A percentile compares a stretch with the other conserved stretches of the same genome.
phyloP scores from a whole-genome alignment of 2,888 invertebrate genomes.

The Dysmachus trigonus region DNA sequence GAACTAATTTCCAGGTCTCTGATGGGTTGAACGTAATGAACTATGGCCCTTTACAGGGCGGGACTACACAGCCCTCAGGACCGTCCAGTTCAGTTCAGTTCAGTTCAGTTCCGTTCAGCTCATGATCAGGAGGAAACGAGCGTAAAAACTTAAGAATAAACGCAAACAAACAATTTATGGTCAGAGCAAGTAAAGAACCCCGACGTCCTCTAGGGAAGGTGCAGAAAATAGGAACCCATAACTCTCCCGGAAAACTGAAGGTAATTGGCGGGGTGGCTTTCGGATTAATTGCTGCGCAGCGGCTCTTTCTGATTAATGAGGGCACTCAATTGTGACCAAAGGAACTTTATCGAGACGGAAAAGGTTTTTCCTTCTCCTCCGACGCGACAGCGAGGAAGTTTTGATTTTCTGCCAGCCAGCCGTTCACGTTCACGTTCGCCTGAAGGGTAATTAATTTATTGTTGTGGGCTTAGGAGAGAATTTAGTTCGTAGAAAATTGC shows the following conservation, averaged over 20 bases:
- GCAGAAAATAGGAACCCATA: neutral
- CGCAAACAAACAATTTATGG: slow-evolving; percentile 23
- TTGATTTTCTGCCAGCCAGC: neutral
- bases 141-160: slow-evolving; percentile 27
- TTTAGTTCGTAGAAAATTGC: neutral
- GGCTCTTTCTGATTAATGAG: neutral
- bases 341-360: neutral
- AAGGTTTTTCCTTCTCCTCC: slow-evolving; percentile 1
- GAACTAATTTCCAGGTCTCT: neutral
- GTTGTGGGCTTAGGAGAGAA: neutral
- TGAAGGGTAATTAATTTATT: neutral
- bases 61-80: no score
- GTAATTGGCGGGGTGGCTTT: slow-evolving; percentile 13
- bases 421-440: neutral
- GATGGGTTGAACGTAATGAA: neutral
- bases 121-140: neutral
- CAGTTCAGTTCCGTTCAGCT: neutral
- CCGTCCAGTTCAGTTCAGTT: no score
- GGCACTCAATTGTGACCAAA: neutral
- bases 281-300: slow-evolving; percentile 6
- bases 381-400: neutral
- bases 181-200: neutral
- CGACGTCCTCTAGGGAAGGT: neutral
- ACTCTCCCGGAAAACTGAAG: slow-evolving; percentile 1
- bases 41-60: neutral